phyloP scores from a whole-genome alignment of 2,888 invertebrate genomes.

The Hemistola chrysoprasaria region DNA sequence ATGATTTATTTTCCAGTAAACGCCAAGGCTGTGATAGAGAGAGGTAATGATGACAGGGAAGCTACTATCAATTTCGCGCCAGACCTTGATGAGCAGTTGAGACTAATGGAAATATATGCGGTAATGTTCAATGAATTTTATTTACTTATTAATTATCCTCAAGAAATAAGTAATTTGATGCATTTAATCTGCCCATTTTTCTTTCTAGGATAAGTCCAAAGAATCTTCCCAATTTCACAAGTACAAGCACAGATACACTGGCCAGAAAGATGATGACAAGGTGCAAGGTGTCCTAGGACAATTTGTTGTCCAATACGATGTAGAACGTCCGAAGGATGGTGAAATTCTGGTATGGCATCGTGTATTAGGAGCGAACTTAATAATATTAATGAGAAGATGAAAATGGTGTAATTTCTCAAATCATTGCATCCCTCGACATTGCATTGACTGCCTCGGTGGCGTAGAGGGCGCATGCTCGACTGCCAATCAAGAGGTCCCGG shows the following conservation, averaged over 20 bases:
- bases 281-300: conserved; percentile 82
- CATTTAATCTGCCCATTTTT: too few relatives aligned
- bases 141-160: background rate
- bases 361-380: too few relatives aligned
- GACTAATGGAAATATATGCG: conserved; percentile 69
- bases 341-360: conserved; percentile 69
- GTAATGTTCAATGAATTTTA: too few relatives aligned
- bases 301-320: conserved; percentile 87
- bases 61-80: conserved; percentile 83
- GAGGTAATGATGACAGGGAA: conserved; percentile 59
- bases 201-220: conserved; percentile 51
- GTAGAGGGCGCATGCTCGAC: too few relatives aligned
- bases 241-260: too few relatives aligned
- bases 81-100: conserved; percentile 81
- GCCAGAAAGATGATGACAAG: conserved; percentile 17
- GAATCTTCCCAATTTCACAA: conserved; percentile 35
- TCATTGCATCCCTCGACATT: too few relatives aligned
- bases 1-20: conserved; percentile 51
- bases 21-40: conserved; percentile 57
- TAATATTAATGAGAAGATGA: too few relatives aligned
- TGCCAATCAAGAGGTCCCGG: too few relatives aligned
- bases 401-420: too few relatives aligned
- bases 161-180: too few relatives aligned
- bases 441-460: too few relatives aligned
- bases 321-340: conserved; percentile 82